Percentiles rank a stretch among this genome's conserved stretches.
Evolutionary conservation across 2,888 invertebrate species (phyloP).

Genomic region (Athalia rosae): DNA sequence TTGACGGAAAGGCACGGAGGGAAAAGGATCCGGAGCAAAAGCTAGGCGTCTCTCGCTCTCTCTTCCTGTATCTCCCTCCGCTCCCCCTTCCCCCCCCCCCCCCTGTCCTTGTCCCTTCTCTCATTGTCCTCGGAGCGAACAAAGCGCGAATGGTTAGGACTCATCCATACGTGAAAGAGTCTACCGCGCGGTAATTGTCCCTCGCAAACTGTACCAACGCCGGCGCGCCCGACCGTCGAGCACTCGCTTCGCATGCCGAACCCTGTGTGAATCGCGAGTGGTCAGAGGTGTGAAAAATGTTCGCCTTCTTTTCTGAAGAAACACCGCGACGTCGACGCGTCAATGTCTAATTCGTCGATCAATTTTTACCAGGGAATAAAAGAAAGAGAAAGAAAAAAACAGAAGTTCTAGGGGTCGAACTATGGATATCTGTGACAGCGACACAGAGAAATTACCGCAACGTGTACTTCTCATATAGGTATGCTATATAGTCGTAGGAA

Average conservation of each 20-base stretch:
- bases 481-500: too few species aligned
- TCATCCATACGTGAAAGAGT: slow-evolving; percentile 36
- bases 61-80: slow-evolving; percentile 52
- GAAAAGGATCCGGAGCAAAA: neutral
- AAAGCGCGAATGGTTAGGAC: slow-evolving; percentile 25
- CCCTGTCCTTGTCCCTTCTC: slow-evolving; percentile 48
- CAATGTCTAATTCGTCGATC: neutral
- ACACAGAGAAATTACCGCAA: too few species aligned
- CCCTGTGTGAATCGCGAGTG: slow-evolving; percentile 53
- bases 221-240: slow-evolving; percentile 31
- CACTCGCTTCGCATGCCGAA: slow-evolving; percentile 19
- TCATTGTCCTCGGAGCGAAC: slow-evolving; percentile 44
- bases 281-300: slow-evolving; percentile 55
- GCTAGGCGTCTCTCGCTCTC: slow-evolving; percentile 48
- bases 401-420: neutral
- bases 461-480: too few species aligned
- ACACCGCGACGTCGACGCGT: slow-evolving; percentile 9
- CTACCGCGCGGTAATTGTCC: slow-evolving; percentile 40
- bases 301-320: slow-evolving; percentile 46
- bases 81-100: slow-evolving; percentile 58
- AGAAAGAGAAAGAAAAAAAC: neutral
- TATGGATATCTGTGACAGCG: too few species aligned
- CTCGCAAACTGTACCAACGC: slow-evolving; percentile 21
- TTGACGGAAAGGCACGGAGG: neutral
- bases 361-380: neutral